phyloP scores from a whole-genome alignment of 2,888 invertebrate species.

The Apantesis nais region DNA sequence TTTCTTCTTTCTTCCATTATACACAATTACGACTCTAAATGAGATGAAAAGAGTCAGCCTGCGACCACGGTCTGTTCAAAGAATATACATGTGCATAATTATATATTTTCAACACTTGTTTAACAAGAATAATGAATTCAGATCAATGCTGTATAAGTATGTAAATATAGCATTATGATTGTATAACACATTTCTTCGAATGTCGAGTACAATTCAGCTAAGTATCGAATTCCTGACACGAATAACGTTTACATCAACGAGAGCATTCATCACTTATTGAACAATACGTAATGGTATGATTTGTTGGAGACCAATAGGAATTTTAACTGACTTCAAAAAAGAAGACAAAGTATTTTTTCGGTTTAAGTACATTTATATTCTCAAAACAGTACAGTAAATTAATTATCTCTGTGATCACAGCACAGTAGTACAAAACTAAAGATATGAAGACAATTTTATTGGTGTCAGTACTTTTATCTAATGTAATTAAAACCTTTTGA shows the following conservation, averaged over 20 bases:
- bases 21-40: too few species aligned
- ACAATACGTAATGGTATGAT: slow-evolving; percentile 3
- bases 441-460: too few species aligned
- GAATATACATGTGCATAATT: neutral
- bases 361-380: too few species aligned
- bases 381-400: too few species aligned
- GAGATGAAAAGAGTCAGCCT: too few species aligned
- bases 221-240: neutral
- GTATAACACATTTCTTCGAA: neutral
- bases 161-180: neutral
- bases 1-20: neutral
- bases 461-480: too few species aligned
- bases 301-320: neutral
- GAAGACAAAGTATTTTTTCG: too few species aligned
- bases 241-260: neutral
- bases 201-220: neutral
- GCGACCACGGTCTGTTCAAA: neutral
- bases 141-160: neutral
- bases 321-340: neutral
- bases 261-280: neutral
- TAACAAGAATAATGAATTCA: neutral
- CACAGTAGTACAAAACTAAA: too few species aligned
- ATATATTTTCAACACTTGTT: neutral
- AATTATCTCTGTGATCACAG: neutral
- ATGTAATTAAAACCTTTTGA: too few species aligned